phyloP scores from a whole-genome alignment of 1,140 invertebrate species.

The Macrobrachium rosenbergii region DNA sequence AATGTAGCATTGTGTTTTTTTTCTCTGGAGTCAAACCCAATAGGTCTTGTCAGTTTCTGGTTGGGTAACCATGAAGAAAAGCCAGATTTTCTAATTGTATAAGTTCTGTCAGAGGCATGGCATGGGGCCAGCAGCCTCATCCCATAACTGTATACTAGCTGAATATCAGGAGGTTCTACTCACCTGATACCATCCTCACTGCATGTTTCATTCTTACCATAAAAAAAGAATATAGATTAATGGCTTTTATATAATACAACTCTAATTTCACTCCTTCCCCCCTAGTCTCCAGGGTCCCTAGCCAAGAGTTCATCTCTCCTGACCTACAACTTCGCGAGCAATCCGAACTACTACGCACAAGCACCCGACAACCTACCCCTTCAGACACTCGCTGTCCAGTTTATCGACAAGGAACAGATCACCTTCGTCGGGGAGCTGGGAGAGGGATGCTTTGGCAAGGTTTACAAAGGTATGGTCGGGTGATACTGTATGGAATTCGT shows the following conservation, averaged over 20 bases:
- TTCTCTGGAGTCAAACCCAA: too few species aligned
- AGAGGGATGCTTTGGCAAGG: constrained; percentile 87
- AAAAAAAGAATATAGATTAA: too few species aligned
- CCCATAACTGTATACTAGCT: too few species aligned
- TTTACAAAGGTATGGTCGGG: constrained; percentile 66
- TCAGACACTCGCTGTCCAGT: constrained; percentile 37
- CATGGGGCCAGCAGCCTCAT: too few species aligned
- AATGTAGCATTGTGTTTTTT: too few species aligned
- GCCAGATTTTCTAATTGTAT: too few species aligned
- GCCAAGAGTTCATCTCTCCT: constrained; percentile 33
- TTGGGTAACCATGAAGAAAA: too few species aligned
- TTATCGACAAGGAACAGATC: constrained; percentile 53
- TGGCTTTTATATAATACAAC: neutral
- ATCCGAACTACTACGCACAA: constrained; percentile 58
- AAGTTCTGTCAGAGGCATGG: too few species aligned
- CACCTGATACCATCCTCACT: too few species aligned
- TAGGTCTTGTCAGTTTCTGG: too few species aligned
- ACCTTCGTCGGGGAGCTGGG: constrained; percentile 85
- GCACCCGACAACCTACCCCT: constrained; percentile 32
- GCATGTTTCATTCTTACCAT: too few species aligned
- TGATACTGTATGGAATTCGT: too few species aligned
- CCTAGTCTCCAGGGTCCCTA: constrained; percentile 19
- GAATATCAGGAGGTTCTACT: neutral
- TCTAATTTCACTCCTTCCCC: neutral
- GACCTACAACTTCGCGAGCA: constrained; percentile 50